Evolutionary conservation across 2,113 vertebrate genomes (phyloP).

Genomic region (Oncorhynchus clarkii): DNA sequence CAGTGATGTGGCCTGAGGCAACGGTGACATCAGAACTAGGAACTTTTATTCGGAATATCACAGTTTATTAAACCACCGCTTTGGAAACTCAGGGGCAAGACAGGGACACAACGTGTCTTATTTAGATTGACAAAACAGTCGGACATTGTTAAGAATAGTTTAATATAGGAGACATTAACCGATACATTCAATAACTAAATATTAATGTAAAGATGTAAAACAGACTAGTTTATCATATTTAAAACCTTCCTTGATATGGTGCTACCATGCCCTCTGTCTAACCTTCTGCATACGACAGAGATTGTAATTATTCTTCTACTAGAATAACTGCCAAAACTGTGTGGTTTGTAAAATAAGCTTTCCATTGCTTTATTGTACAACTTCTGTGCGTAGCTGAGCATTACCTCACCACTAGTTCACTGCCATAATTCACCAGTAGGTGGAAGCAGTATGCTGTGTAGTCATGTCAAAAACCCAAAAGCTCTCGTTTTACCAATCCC

Average conservation of each 20-base stretch:
- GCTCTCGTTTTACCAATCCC: neutral
- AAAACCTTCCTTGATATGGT: neutral
- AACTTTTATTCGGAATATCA: conserved; percentile 63
- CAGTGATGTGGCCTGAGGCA: conserved; percentile 60
- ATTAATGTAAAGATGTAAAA: conserved; percentile 20
- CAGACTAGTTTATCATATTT: neutral
- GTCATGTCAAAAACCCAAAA: neutral
- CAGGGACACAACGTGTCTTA: conserved; percentile 14
- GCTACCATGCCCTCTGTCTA: conserved; percentile 9
- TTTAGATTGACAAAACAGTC: conserved; percentile 2
- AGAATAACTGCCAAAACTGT: conserved; percentile 2
- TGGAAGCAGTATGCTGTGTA: conserved; percentile 56
- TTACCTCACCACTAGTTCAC: conserved; percentile 34
- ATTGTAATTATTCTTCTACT: neutral
- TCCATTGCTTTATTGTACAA: conserved; percentile 12
- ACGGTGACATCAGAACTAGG: conserved; percentile 64
- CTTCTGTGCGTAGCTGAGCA: conserved; percentile 17
- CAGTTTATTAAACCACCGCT: conserved; percentile 50
- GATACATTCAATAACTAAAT: neutral
- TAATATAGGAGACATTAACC: conserved; percentile 29
- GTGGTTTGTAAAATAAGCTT: conserved; percentile 37
- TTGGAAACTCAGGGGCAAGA: conserved; percentile 13
- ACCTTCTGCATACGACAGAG: conserved; percentile 9
- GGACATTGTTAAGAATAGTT: neutral
- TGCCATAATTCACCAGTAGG: conserved; percentile 47